These are phyloP conservation scores for Cheilinus undulatus DNA, from an alignment of 2,113 vertebrate species.

Conservation along the genomic window DNA sequence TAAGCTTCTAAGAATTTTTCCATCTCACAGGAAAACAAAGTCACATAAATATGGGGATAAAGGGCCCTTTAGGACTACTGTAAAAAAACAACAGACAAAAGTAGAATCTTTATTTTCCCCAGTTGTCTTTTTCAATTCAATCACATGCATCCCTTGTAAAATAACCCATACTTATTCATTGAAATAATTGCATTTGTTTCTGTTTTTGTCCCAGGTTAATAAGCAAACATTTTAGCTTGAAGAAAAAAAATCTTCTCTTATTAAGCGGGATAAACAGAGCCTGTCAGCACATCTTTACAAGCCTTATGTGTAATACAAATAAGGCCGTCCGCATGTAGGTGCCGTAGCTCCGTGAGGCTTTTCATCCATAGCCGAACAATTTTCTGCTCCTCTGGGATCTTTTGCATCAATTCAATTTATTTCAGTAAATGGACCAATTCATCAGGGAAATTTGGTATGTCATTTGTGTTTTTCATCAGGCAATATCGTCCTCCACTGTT, in stretches of 20 bases:
- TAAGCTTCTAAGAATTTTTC: too few relatives aligned
- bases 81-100: slow-evolving; percentile 24
- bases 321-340: slow-evolving; percentile 55
- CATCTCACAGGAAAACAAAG: too few relatives aligned
- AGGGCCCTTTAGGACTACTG: too few relatives aligned
- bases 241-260: slow-evolving; percentile 32
- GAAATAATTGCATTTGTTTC: slow-evolving; percentile 64
- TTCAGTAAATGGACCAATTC: slow-evolving; percentile 81
- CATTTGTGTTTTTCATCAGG: slow-evolving; percentile 74
- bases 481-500: slow-evolving; percentile 55
- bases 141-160: slow-evolving; percentile 27
- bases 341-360: slow-evolving; percentile 52
- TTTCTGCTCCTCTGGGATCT: slow-evolving; percentile 75
- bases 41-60: too few relatives aligned
- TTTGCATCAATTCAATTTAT: slow-evolving; percentile 83
- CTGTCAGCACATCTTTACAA: slow-evolving; percentile 71
- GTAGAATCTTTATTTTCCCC: too few relatives aligned
- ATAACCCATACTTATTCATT: slow-evolving; percentile 55
- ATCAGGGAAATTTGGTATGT: slow-evolving; percentile 77
- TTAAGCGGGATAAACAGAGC: slow-evolving; percentile 62
- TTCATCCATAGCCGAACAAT: slow-evolving; percentile 78
- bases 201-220: slow-evolving; percentile 63
- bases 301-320: slow-evolving; percentile 69
- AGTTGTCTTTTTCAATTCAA: slow-evolving; percentile 40
- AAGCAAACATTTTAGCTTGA: slow-evolving; percentile 52